These are phyloP conservation scores for Gonioctena quinquepunctata DNA, from an alignment of 1,140 invertebrate species.

Conservation along the genomic window DNA sequence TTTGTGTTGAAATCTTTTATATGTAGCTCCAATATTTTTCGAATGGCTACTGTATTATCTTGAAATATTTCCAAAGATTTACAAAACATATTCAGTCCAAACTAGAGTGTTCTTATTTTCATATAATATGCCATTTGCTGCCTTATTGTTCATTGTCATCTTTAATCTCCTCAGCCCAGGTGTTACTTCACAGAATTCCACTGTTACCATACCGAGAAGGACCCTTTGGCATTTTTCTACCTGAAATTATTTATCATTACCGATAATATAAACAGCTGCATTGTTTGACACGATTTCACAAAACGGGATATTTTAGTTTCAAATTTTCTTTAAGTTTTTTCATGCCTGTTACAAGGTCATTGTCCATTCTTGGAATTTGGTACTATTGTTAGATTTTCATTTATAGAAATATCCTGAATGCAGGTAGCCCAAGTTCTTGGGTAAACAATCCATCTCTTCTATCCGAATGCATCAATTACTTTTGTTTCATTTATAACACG, in stretches of 20 bases:
- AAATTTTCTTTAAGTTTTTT: constrained; percentile 11
- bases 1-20: no score
- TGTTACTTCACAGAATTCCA: constrained; percentile 23
- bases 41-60: no score
- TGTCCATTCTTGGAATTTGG: background rate
- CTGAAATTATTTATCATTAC: constrained; percentile 33
- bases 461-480: no score
- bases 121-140: background rate
- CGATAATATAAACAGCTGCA: constrained; percentile 31
- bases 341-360: background rate
- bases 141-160: constrained; percentile 17
- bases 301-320: constrained; percentile 23
- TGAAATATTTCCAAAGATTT: no score
- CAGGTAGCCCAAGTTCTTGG: no score
- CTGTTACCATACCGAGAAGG: constrained; percentile 19
- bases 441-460: no score
- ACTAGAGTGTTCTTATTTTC: background rate
- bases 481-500: no score
- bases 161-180: constrained; percentile 25
- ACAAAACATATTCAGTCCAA: no score
- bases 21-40: no score
- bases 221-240: constrained; percentile 21
- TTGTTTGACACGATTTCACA: constrained; percentile 30
- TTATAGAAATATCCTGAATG: no score
- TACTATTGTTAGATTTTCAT: constrained; percentile 1